phyloP scores from a whole-genome alignment of 2,888 invertebrate genomes.

The Neoaliturus tenellus region DNA sequence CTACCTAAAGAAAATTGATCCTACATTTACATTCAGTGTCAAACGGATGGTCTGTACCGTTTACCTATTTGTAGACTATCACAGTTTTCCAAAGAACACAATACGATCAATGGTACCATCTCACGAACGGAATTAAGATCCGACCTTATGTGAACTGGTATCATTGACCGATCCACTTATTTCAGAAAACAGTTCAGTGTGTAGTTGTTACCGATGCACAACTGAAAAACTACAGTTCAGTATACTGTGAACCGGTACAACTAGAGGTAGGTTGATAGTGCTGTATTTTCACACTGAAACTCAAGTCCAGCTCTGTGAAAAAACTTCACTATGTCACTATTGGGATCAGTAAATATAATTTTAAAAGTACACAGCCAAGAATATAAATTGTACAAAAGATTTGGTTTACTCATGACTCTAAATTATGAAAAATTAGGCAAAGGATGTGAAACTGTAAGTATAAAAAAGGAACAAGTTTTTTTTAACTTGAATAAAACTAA shows the following conservation, averaged over 20 bases:
- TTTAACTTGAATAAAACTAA: no score
- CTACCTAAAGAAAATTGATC: background rate
- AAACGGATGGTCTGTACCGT: background rate
- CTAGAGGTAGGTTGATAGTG: background rate
- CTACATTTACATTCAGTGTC: background rate
- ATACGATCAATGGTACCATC: background rate
- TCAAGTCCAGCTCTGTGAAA: conserved; percentile 34
- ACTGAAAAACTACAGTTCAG: conserved; percentile 35
- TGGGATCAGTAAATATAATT: background rate
- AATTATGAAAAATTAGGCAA: no score
- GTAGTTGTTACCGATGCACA: conserved; percentile 19
- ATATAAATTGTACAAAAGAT: background rate
- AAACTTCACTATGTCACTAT: background rate
- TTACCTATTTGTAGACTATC: background rate
- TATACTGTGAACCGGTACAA: conserved; percentile 6
- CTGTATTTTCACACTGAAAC: conserved; percentile 4
- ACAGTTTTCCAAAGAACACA: conserved; percentile 37
- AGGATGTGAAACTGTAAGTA: no score
- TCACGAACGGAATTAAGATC: background rate
- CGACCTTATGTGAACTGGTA: conserved; percentile 6
- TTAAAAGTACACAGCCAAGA: conserved; percentile 40
- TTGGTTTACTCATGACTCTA: conserved; percentile 17
- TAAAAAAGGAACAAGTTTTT: no score
- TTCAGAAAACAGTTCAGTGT: background rate
- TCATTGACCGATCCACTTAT: background rate